These are phyloP conservation scores for Plagodis dolabraria DNA, from an alignment of 2,888 invertebrate species.

Conservation along the genomic window DNA sequence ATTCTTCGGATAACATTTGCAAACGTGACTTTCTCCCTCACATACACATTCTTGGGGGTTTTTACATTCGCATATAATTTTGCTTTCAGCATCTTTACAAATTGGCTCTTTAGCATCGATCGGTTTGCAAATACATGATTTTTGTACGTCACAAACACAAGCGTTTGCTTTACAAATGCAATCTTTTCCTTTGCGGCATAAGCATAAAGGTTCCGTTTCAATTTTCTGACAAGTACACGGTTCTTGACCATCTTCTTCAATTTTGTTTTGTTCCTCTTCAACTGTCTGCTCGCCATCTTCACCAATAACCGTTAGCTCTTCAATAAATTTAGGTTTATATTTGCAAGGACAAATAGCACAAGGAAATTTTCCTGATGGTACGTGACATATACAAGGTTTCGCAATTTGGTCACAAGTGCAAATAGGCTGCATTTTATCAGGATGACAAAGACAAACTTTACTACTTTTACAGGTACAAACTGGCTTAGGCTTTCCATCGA, in stretches of 20 bases:
- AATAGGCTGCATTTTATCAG: slow-evolving; percentile 53
- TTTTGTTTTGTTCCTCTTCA: slow-evolving; percentile 25
- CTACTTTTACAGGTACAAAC: slow-evolving; percentile 60
- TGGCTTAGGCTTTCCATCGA: slow-evolving; percentile 50
- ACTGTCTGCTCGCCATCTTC: slow-evolving; percentile 34
- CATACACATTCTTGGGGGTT: slow-evolving; percentile 56
- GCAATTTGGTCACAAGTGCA: slow-evolving; percentile 64
- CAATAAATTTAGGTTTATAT: slow-evolving; percentile 48
- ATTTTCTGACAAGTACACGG: slow-evolving; percentile 66
- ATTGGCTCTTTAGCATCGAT: slow-evolving; percentile 42
- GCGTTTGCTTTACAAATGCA: slow-evolving; percentile 55
- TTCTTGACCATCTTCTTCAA: slow-evolving; percentile 32
- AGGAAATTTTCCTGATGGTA: slow-evolving; percentile 54
- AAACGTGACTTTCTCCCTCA: slow-evolving; percentile 43
- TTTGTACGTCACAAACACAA: slow-evolving; percentile 65
- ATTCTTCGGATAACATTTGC: slow-evolving; percentile 59
- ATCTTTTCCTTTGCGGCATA: slow-evolving; percentile 59
- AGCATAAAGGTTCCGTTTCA: slow-evolving; percentile 51
- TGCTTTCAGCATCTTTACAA: slow-evolving; percentile 54
- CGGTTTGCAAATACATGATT: slow-evolving; percentile 63
- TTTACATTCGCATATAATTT: slow-evolving; percentile 60
- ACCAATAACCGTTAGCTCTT: slow-evolving; percentile 32
- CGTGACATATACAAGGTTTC: slow-evolving; percentile 69
- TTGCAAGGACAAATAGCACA: slow-evolving; percentile 65
- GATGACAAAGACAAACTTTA: slow-evolving; percentile 63